These are phyloP conservation scores for Rutpela maculata DNA, from an alignment of 2,888 invertebrate species.

Conservation along the genomic window DNA sequence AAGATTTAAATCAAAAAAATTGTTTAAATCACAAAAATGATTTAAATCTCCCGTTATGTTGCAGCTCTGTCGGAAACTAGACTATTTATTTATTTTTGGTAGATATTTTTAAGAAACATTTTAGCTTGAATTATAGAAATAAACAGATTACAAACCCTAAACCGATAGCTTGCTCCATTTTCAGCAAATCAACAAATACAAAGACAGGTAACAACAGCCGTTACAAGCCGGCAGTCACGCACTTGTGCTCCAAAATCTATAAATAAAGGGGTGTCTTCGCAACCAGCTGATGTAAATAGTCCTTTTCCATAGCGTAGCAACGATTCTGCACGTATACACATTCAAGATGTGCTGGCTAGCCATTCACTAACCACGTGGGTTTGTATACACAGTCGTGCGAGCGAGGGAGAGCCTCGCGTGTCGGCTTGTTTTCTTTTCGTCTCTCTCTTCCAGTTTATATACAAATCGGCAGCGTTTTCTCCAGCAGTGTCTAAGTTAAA, in stretches of 20 bases:
- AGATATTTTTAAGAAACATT: too few species aligned
- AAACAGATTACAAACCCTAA: background rate
- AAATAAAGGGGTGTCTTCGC: constrained; percentile 34
- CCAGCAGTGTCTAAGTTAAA: constrained; percentile 39
- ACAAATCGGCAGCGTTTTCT: constrained; percentile 53
- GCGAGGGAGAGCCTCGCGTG: constrained; percentile 30
- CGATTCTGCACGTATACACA: constrained; percentile 35
- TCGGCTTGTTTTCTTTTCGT: constrained; percentile 67
- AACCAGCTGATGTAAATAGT: constrained; percentile 27
- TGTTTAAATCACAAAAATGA: too few species aligned
- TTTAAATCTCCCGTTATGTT: too few species aligned
- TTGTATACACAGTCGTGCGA: constrained; percentile 9
- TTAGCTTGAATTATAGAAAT: background rate
- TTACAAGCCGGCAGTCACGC: constrained; percentile 4
- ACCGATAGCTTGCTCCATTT: background rate
- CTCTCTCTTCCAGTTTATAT: constrained; percentile 67
- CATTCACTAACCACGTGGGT: constrained; percentile 37
- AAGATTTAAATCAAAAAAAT: too few species aligned
- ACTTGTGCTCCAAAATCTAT: constrained; percentile 23
- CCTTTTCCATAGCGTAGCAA: constrained; percentile 32
- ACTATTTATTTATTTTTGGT: too few species aligned
- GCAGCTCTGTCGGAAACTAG: too few species aligned
- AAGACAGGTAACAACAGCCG: too few species aligned
- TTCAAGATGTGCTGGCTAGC: background rate
- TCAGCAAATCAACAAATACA: background rate